Percentiles rank a stretch among this genome's conserved stretches.
phyloP scores from a whole-genome alignment of 2,113 vertebrate species.

The Xiphophorus hellerii region DNA sequence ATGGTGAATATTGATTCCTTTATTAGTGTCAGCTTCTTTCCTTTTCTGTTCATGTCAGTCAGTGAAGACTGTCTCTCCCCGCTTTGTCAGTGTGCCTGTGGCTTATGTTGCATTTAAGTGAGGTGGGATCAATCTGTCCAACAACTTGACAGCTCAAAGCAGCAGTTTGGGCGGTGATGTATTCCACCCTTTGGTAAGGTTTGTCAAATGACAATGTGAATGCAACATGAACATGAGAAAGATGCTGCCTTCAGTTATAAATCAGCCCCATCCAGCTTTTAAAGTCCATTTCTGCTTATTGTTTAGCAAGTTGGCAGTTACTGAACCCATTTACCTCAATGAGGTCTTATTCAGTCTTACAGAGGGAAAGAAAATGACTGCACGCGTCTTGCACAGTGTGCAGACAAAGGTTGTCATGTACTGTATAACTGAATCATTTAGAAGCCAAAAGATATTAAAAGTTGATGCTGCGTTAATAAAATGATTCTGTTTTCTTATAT shows the following conservation, averaged over 20 bases:
- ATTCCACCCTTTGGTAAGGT: conserved; percentile 18
- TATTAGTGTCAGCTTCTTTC: conserved; percentile 39
- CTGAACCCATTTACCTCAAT: not conserved
- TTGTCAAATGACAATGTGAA: conserved; percentile 29
- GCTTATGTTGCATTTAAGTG: conserved; percentile 45
- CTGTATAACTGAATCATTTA: not conserved
- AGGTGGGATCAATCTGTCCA: conserved; percentile 45
- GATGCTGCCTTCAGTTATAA: conserved; percentile 13
- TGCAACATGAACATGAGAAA: conserved; percentile 7
- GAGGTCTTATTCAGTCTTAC: not conserved
- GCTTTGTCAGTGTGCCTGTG: conserved; percentile 28
- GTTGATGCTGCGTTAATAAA: too few species aligned
- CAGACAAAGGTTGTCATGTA: not conserved
- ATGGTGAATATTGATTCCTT: conserved; percentile 53
- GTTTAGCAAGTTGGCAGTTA: not conserved
- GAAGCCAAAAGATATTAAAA: not conserved
- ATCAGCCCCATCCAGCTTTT: not conserved
- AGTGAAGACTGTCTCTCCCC: conserved; percentile 20
- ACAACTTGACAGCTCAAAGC: conserved; percentile 31
- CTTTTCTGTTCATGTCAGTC: conserved; percentile 34
- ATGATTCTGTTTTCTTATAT: too few species aligned
- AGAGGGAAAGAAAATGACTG: too few species aligned
- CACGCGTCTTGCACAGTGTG: not conserved
- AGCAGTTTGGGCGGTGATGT: conserved; percentile 16
- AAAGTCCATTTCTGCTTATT: not conserved